phyloP scores from a whole-genome alignment of 2,113 vertebrate genomes.

The Ctenodactylus gundi region DNA sequence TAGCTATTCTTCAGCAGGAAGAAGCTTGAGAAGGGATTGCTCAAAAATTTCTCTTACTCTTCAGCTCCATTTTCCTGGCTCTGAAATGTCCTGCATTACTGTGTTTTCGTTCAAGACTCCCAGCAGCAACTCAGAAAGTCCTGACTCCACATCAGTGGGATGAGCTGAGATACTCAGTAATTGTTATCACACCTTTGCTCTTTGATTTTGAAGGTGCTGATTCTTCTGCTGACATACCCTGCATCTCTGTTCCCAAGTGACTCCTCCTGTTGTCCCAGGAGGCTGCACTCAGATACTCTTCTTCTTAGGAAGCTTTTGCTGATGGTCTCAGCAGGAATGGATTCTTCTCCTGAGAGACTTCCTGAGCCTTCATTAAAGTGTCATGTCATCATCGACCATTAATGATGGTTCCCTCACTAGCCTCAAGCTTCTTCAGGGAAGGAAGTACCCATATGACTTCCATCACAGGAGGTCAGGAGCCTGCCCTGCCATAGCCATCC shows the following conservation, averaged over 20 bases:
- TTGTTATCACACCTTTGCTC: not conserved
- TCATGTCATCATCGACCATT: not conserved
- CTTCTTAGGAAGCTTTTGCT: not conserved
- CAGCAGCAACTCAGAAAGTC: not conserved
- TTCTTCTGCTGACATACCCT: not conserved
- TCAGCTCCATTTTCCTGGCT: not conserved
- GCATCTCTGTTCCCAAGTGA: not conserved
- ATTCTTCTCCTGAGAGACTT: fast-evolving
- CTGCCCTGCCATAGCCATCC: not conserved
- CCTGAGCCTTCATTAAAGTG: not conserved
- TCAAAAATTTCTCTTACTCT: not conserved
- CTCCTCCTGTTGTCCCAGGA: not conserved
- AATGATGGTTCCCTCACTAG: not conserved
- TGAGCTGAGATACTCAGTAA: not conserved
- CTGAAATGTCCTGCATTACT: not conserved
- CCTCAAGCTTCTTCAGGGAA: not conserved
- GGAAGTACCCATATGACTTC: not conserved
- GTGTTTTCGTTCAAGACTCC: not conserved
- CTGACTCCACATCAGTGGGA: not conserved
- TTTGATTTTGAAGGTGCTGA: not conserved
- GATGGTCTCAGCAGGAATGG: not conserved
- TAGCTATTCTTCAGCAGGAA: not conserved
- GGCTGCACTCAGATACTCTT: not conserved
- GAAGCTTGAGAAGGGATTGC: not conserved
- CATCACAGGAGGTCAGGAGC: not conserved